Percentiles rank a stretch among this genome's conserved stretches.
These are phyloP conservation scores for Spicauda simplicius DNA, from an alignment of 2,888 invertebrate species.

Conservation along the genomic window DNA sequence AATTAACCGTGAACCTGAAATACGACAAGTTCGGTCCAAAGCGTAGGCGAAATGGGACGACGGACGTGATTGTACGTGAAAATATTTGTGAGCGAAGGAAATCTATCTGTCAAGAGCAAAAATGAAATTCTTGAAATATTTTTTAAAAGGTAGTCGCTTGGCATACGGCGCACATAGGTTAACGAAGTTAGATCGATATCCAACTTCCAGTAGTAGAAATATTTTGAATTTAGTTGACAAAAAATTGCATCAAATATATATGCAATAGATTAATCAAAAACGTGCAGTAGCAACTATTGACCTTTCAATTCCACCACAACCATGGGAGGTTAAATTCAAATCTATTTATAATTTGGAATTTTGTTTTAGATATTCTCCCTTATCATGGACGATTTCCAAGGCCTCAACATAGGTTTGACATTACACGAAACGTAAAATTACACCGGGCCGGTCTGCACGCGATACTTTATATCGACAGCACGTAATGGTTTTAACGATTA, in stretches of 20 bases:
- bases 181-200: too few relatives aligned
- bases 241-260: too few relatives aligned
- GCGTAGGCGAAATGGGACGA: conserved; percentile 35
- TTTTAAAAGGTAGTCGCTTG: not conserved
- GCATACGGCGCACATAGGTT: not conserved
- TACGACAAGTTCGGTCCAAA: conserved; percentile 45
- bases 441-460: not conserved
- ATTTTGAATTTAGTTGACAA: too few relatives aligned
- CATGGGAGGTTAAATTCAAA: not conserved
- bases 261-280: too few relatives aligned
- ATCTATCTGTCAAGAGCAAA: not conserved
- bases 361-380: not conserved
- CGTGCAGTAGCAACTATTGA: too few relatives aligned
- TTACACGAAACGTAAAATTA: conserved; percentile 30
- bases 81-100: not conserved
- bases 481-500: not conserved
- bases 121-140: not conserved
- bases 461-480: conserved; percentile 7
- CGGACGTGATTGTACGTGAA: conserved; percentile 13
- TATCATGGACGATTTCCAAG: conserved; percentile 4
- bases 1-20: conserved; percentile 61
- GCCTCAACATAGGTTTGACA: conserved; percentile 26
- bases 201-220: too few relatives aligned
- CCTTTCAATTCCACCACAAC: too few relatives aligned
- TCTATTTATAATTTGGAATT: not conserved